Conservation (phyloP, 2,888 invertebrate species). For the Subacronicta megacephala region DNA sequence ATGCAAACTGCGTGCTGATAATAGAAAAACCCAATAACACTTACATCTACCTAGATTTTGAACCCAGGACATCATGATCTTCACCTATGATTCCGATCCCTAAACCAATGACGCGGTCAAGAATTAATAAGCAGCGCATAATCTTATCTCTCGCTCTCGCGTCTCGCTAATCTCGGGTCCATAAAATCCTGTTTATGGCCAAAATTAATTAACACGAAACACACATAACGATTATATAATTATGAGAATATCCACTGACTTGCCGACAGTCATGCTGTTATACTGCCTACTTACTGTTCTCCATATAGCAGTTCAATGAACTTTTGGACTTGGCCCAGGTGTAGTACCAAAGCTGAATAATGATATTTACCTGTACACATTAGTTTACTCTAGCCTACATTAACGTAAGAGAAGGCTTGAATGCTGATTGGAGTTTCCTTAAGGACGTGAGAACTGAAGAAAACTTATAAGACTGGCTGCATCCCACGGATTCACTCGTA, state of each 20-base stretch:
- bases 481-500: too few relatives aligned
- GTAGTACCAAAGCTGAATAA: conserved; percentile 44
- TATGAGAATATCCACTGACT: conserved; percentile 33
- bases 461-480: background rate
- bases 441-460: conserved; percentile 16
- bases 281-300: conserved; percentile 15
- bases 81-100: too few relatives aligned
- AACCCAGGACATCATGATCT: too few relatives aligned
- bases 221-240: conserved; percentile 28
- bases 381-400: conserved; percentile 23
- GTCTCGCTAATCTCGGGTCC: background rate
- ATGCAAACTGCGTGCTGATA: too few relatives aligned
- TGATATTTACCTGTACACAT: conserved; percentile 37
- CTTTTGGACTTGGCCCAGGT: conserved; percentile 52
- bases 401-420: conserved; percentile 15
- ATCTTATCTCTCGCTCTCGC: too few relatives aligned
- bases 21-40: too few relatives aligned
- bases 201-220: conserved; percentile 7
- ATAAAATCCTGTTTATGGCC: background rate
- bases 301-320: conserved; percentile 50
- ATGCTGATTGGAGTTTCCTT: conserved; percentile 26
- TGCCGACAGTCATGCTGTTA: conserved; percentile 20
- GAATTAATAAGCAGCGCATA: background rate
- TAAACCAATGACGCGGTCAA: too few relatives aligned
- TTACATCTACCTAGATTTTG: too few relatives aligned